Conservation (phyloP, 2,888 invertebrate genomes). For the Scaptomyza tumidula region DNA sequence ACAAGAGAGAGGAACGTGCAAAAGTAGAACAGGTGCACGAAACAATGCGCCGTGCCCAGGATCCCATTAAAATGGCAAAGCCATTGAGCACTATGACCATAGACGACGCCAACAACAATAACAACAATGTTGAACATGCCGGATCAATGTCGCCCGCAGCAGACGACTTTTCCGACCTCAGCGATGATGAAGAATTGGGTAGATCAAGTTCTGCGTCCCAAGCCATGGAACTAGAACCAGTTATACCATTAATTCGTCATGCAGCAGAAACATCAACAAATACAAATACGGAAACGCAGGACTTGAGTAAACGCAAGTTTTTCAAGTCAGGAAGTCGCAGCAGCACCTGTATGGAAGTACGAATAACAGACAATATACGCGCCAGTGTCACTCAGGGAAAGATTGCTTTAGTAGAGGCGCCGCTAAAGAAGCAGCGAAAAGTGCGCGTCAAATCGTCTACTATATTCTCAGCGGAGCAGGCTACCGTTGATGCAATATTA, state of each 20-base stretch:
- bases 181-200: slow-evolving; percentile 51
- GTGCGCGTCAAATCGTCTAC: slow-evolving; percentile 63
- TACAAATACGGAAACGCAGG: slow-evolving; percentile 30
- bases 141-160: not conserved
- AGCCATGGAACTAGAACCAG: slow-evolving; percentile 57
- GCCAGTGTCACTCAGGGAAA: slow-evolving; percentile 81
- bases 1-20: slow-evolving; percentile 74
- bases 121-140: slow-evolving; percentile 52
- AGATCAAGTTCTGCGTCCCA: slow-evolving; percentile 1
- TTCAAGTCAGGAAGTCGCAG: slow-evolving; percentile 80
- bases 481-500: slow-evolving; percentile 82
- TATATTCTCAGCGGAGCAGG: slow-evolving; percentile 82
- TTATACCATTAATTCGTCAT: slow-evolving; percentile 69
- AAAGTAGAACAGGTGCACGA: slow-evolving; percentile 79
- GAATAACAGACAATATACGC: slow-evolving; percentile 80
- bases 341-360: slow-evolving; percentile 78
- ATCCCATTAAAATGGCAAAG: slow-evolving; percentile 83
- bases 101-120: slow-evolving; percentile 61
- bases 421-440: slow-evolving; percentile 39
- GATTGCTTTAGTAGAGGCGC: slow-evolving; percentile 69
- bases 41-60: slow-evolving; percentile 75
- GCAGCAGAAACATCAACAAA: slow-evolving; percentile 23
- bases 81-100: slow-evolving; percentile 67
- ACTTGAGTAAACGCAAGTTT: slow-evolving; percentile 75
- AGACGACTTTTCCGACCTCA: slow-evolving; percentile 71